Evolutionary conservation across 2,797 vertebrate species (phyloP).

Genomic region (Melopsittacus undulatus): DNA sequence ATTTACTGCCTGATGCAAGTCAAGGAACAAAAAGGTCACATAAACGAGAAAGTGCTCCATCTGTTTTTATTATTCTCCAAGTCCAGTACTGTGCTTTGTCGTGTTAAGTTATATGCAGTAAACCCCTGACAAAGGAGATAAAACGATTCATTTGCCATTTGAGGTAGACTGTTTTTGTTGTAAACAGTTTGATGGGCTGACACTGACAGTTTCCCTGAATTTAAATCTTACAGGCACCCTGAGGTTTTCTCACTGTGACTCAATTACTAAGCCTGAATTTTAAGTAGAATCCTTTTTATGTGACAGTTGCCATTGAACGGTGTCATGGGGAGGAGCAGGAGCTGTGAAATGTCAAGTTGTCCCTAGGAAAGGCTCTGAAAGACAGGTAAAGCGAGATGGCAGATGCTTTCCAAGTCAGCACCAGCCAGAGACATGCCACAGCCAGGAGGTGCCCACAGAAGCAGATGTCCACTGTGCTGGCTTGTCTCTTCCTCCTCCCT

Average conservation of each 20-base stretch:
- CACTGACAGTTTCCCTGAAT: not conserved
- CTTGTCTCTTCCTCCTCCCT: not conserved
- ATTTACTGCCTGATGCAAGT: constrained; percentile 8
- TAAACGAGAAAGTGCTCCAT: constrained; percentile 22
- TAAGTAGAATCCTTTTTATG: constrained; percentile 5
- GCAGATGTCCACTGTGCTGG: not conserved
- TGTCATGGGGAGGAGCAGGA: not conserved
- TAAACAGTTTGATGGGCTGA: constrained; percentile 23
- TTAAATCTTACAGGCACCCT: not conserved
- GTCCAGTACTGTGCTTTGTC: not conserved
- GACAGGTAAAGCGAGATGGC: accelerated
- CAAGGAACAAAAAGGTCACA: constrained; percentile 35
- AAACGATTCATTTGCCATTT: not conserved
- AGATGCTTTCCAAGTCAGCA: not conserved
- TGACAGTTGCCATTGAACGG: not conserved
- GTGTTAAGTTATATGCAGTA: not conserved
- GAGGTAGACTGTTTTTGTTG: not conserved
- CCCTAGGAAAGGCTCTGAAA: not conserved
- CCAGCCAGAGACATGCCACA: accelerated
- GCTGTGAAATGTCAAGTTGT: not conserved
- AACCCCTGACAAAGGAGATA: not conserved
- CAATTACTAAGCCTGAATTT: constrained; percentile 12
- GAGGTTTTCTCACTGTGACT: not conserved
- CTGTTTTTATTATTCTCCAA: constrained; percentile 62
- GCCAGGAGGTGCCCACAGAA: not conserved